Evolutionary conservation across 2,797 vertebrate species (phyloP).

Genomic region (Xenopus petersii): DNA sequence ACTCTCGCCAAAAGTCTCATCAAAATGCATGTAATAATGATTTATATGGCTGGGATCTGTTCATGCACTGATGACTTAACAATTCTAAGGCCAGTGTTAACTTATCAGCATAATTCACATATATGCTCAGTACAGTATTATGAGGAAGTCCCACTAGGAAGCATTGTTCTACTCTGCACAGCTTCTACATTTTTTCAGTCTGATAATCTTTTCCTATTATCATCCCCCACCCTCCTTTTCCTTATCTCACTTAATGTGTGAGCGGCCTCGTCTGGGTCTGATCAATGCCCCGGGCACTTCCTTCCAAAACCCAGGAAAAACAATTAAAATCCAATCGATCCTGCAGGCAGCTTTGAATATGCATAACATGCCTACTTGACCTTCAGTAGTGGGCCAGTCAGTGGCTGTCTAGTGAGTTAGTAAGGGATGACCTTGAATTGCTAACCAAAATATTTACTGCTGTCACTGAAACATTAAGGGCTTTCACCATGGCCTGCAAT

Average conservation of each 20-base stretch:
- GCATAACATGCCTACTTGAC: conserved; percentile 96
- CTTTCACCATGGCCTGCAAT: not conserved
- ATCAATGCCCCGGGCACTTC: conserved; percentile 97
- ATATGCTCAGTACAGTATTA: not conserved
- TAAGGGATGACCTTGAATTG: conserved; percentile 55
- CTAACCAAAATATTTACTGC: conserved; percentile 2
- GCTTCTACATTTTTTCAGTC: not conserved
- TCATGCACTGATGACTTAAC: conserved; percentile 1
- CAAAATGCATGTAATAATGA: conserved; percentile 12
- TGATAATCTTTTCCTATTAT: conserved; percentile 2
- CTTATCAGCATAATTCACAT: conserved; percentile 7
- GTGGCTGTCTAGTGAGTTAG: conserved; percentile 55
- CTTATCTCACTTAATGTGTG: conserved; percentile 61
- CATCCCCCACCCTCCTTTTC: conserved; percentile 51
- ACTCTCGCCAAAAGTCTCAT: not conserved
- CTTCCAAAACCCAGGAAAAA: conserved; percentile 96
- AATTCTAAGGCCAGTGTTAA: not conserved
- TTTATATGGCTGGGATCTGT: conserved; percentile 4
- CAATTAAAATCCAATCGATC: conserved; percentile 99
- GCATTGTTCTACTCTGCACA: not conserved
- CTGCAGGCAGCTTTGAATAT: conserved; percentile 94
- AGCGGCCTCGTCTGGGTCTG: conserved; percentile 78
- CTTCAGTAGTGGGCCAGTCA: conserved; percentile 87
- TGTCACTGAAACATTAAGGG: not conserved
- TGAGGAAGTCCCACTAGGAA: not conserved